Conservation (phyloP, 2,113 vertebrate species). For the Seriola aureovittata region DNA sequence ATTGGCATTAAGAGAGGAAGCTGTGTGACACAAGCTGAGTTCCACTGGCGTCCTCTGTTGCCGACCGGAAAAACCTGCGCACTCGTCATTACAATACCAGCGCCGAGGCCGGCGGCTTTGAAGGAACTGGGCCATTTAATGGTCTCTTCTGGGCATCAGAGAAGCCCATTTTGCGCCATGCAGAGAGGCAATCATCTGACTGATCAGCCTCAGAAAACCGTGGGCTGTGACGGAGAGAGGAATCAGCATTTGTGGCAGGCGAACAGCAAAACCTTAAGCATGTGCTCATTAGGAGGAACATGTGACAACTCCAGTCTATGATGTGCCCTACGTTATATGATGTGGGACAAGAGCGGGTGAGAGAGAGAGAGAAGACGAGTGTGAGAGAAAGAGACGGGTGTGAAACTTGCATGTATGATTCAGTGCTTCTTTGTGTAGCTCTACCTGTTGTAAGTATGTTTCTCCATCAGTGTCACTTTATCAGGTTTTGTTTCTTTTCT, state of each 20-base stretch:
- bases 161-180: slow-evolving; percentile 49
- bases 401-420: background rate
- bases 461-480: background rate
- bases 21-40: slow-evolving; percentile 43
- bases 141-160: slow-evolving; percentile 73
- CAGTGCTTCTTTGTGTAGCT: background rate
- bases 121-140: slow-evolving; percentile 75
- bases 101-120: slow-evolving; percentile 48
- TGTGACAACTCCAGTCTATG: slow-evolving; percentile 11
- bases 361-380: background rate
- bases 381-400: background rate
- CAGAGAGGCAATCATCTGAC: slow-evolving; percentile 72
- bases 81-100: slow-evolving; percentile 66
- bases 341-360: background rate
- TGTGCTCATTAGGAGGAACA: slow-evolving; percentile 36
- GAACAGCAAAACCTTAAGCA: slow-evolving; percentile 36
- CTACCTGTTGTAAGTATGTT: slow-evolving; percentile 3
- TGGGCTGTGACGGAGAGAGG: slow-evolving; percentile 47
- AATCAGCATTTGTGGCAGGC: slow-evolving; percentile 60
- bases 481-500: background rate
- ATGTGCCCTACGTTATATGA: background rate
- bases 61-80: slow-evolving; percentile 25
- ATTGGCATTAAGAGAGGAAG: slow-evolving; percentile 30
- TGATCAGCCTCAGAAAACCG: slow-evolving; percentile 68
- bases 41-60: slow-evolving; percentile 39